Conservation (phyloP, 2,888 invertebrate genomes). For the Drosophila sordidapex region DNA sequence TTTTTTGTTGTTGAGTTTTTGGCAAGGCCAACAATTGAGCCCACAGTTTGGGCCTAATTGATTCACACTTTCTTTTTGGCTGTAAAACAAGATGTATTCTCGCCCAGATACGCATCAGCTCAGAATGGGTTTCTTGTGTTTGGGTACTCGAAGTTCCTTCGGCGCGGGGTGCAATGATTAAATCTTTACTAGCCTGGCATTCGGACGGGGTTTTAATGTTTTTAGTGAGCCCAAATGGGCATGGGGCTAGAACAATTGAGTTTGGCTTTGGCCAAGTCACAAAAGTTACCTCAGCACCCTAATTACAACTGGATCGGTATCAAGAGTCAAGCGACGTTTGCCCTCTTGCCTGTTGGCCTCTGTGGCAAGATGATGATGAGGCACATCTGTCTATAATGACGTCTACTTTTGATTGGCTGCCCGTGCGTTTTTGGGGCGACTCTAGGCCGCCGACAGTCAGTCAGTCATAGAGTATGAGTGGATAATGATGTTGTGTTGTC, state of each 20-base stretch:
- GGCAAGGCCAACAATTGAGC: conserved; percentile 70
- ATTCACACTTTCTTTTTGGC: conserved; percentile 81
- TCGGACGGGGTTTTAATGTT: conserved; percentile 30
- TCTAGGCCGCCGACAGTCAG: neutral
- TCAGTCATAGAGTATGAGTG: conserved; percentile 45
- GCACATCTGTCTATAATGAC: conserved; percentile 60
- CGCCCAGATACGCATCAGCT: conserved; percentile 24
- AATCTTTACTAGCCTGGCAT: conserved; percentile 59
- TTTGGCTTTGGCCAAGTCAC: conserved; percentile 39
- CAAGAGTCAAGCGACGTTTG: conserved; percentile 15
- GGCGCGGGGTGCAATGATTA: conserved; percentile 51
- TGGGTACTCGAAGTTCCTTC: neutral
- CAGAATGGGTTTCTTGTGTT: conserved; percentile 15
- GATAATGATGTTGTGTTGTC: conserved; percentile 80
- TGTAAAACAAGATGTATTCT: conserved; percentile 73
- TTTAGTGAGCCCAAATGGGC: neutral
- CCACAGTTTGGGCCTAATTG: conserved; percentile 70
- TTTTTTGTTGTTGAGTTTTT: conserved; percentile 47
- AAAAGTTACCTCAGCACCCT: conserved; percentile 38
- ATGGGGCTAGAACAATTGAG: conserved; percentile 48
- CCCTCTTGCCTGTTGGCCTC: conserved; percentile 33
- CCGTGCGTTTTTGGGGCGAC: conserved; percentile 28
- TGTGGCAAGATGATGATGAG: conserved; percentile 54
- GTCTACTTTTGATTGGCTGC: conserved; percentile 55
- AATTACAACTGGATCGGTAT: conserved; percentile 58